A percentile compares a stretch with the other conserved stretches of the same genome.
These are phyloP conservation scores for Megaustenia siamemsis DNA, from an alignment of 2,888 invertebrate genomes.

Conservation along the genomic window DNA sequence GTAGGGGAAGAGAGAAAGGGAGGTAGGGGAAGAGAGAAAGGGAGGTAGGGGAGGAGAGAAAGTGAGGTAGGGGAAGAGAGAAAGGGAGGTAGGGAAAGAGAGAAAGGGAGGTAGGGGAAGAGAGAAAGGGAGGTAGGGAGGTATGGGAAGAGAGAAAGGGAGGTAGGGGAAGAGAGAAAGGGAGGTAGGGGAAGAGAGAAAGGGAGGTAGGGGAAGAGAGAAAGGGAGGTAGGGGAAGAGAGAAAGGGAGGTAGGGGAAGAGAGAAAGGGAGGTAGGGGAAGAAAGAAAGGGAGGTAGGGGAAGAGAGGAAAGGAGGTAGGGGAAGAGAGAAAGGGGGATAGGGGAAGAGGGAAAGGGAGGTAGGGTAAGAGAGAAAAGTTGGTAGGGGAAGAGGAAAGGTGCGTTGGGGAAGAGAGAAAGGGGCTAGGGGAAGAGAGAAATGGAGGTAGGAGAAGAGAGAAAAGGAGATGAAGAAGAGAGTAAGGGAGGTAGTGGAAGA, in stretches of 20 bases:
- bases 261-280: not conserved
- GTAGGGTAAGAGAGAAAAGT: not conserved
- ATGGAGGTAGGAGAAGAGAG: not conserved
- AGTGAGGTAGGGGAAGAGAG: not conserved
- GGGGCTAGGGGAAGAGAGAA: not conserved
- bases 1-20: not conserved
- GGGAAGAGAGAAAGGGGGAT: not conserved
- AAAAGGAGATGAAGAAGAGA: not conserved
- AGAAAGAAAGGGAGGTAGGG: not conserved
- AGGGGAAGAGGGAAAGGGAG: not conserved
- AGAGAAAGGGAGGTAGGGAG: not conserved
- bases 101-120: not conserved
- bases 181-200: not conserved
- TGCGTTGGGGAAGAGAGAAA: not conserved
- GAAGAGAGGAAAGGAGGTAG: not conserved
- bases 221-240: not conserved
- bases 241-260: not conserved
- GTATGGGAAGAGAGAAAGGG: not conserved
- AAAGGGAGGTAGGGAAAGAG: not conserved
- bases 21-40: not conserved
- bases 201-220: not conserved
- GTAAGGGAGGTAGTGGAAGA: not conserved
- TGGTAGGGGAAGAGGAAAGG: not conserved
- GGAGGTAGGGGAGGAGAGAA: not conserved
- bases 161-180: not conserved